Base-by-base conservation (phyloP, 2,113 vertebrate genomes). In the Abramis brama region DNA sequence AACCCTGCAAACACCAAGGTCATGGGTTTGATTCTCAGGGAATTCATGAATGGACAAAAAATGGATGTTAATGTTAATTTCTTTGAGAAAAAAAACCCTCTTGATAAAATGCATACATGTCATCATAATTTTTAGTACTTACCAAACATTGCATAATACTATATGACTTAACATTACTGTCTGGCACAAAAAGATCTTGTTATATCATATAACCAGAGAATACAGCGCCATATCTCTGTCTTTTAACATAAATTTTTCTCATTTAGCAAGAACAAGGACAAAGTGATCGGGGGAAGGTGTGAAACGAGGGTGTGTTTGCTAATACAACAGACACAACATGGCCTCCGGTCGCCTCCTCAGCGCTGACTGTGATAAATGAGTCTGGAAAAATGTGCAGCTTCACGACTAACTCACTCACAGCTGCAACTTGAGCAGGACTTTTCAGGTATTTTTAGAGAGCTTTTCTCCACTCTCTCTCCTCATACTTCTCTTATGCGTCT, bases 301-400 rank as follows among this genome's bases (percentile, higher is more conserved):
- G 85, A 79, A 83, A 89, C 87, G 85, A 91, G 91, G 93, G 87
- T 80, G 87, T 90, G 91, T 91, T 94, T 83, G 15, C 78, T 87
- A 88, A 88, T 91, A 86, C 92, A 91, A 91, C 91, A 94, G 91
- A 90, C 92, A 89, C 71, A 6, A 92, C 13, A 57, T 91, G 2
- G 76, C 89, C 91, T 92, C 95, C 62, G 94, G 90, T 93, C 92
- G 93, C 94, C 94, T 92, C 90, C 94, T 94, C 91, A 92, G 92
- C 94, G 92, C 95, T 94, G 93, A 95, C 84, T 89, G 94, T 96
- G 96, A 96, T 96, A 96, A 95, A 97, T 86, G 95, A 91, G 82
- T 50, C 27, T 0, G 59, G 89, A 91, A 89, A 83, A 85, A 85
- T 92, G 90, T 92, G 91, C 93, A 84, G 87, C 90, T 90, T 94